Percentiles rank a stretch among this genome's conserved stretches.
Evolutionary conservation across 2,888 invertebrate genomes (phyloP).

Genomic region (Pecten maximus): DNA sequence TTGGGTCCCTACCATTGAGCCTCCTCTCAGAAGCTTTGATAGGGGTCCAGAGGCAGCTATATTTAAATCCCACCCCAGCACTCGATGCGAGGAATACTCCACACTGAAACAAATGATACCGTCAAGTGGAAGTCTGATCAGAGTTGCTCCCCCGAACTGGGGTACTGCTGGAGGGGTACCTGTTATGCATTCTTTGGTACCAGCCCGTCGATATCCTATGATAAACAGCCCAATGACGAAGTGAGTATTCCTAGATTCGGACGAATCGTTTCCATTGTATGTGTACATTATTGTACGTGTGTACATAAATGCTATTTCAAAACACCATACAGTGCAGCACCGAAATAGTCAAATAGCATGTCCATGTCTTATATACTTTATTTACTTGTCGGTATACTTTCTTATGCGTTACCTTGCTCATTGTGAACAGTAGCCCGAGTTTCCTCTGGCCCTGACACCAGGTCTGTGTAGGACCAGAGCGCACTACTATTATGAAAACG

Average conservation of each 20-base stretch:
- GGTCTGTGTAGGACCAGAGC: too few species aligned
- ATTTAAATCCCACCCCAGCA: slow-evolving; percentile 68
- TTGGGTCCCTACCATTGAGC: slow-evolving; percentile 71
- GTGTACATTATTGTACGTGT: too few species aligned
- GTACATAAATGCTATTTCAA: too few species aligned
- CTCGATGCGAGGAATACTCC: slow-evolving; percentile 78
- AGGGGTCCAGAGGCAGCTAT: slow-evolving; percentile 60
- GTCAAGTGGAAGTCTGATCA: slow-evolving; percentile 66
- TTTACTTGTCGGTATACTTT: too few species aligned
- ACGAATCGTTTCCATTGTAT: too few species aligned
- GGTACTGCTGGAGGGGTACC: slow-evolving; percentile 71
- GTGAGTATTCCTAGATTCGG: slow-evolving; percentile 60
- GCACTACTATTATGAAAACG: too few species aligned
- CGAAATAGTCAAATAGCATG: too few species aligned
- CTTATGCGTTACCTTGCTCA: too few species aligned
- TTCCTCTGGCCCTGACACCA: too few species aligned
- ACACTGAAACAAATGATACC: slow-evolving; percentile 79
- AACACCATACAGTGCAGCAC: too few species aligned
- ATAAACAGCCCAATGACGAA: slow-evolving; percentile 80
- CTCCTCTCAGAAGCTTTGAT: slow-evolving; percentile 67
- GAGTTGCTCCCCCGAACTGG: slow-evolving; percentile 74
- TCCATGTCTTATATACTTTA: too few species aligned
- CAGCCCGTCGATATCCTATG: slow-evolving; percentile 68
- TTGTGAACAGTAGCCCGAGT: too few species aligned
- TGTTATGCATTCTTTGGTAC: slow-evolving; percentile 56